Base-by-base conservation (phyloP, 1,140 invertebrate genomes). In the Riptortus pedestris region DNA sequence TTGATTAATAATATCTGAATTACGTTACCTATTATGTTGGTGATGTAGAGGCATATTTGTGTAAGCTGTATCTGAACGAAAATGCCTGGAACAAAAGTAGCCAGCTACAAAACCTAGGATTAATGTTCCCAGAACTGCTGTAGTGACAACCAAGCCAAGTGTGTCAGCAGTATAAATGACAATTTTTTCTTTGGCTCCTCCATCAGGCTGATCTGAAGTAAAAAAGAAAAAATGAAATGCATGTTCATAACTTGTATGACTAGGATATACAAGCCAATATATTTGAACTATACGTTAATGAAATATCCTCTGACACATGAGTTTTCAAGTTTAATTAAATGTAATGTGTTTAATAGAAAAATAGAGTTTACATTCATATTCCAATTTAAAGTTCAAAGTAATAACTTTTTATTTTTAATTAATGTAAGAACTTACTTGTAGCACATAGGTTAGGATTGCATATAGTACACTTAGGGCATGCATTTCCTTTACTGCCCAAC, bases 31-130 rank as follows among this genome's bases (percentile, higher is more conserved):
- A 67, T 79, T 84, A 60, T 83, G 72, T 66, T 81, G 79, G 48
- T 81, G 74, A 68, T 87, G 84, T 66, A 84, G 83, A 74, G 85
- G 81, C 67, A 84, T 83, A 69, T 85, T 83, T 60, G 83, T 82
- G 70, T 85, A 85, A 65, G 83, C 80, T 38, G 83, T 76, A 18
- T 77, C 81, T 65, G 82, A 82, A 22, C 86, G 81, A 76, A 88
- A 83, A 74, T 85, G 78, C 66, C 86, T 81, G 9, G 87, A 89
- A 73, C 91, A 88, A 69, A 88, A 80, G 73, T 90, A 91, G 2
- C 89, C 89, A 60, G 84, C 84, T 45, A 88, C 83, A 73, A 91
- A 91, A 33, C 90, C 89, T 31, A 90, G 80, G 71, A 90, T 81
- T 48, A 91, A 77, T 1, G 88, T 89, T 52, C 85, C 83, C 51